Evolutionary conservation across 2,113 vertebrate genomes (phyloP).

Genomic region (Boulengeromyrus knoepffleri): DNA sequence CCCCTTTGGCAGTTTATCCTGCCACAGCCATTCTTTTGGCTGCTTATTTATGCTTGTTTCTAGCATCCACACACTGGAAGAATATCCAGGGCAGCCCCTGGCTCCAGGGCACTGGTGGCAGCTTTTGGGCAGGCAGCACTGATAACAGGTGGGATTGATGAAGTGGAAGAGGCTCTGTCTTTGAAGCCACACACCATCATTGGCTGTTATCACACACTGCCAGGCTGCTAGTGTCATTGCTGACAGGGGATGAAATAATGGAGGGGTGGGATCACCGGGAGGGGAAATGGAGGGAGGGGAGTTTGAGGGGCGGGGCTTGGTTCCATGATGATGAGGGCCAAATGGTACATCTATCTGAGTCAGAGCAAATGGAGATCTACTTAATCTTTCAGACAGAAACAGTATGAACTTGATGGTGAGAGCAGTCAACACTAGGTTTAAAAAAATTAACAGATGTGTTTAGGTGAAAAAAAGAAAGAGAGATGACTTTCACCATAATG

Average conservation of each 20-base stretch:
- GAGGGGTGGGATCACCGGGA: not conserved
- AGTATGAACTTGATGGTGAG: not conserved
- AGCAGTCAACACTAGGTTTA: not conserved
- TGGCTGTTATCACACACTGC: not conserved
- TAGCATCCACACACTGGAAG: not conserved
- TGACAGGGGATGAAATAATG: not conserved
- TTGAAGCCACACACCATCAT: not conserved
- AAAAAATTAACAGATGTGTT: not conserved
- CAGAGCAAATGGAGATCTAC: not conserved
- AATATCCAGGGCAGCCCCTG: not conserved
- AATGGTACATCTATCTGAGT: not conserved
- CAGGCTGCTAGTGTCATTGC: not conserved
- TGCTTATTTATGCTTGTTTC: not conserved
- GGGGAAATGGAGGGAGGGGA: not conserved
- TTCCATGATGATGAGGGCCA: not conserved
- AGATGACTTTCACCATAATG: not conserved
- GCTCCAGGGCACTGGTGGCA: not conserved
- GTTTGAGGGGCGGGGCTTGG: not conserved
- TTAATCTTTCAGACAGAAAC: not conserved
- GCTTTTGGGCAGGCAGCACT: not conserved
- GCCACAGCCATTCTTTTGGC: not conserved
- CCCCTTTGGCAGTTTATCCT: not conserved
- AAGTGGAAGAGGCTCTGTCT: not conserved
- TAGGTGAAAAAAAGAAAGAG: not conserved
- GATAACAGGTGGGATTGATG: conserved; percentile 14